Conservation (phyloP, 92 coral and sea anemone species). For the Porites evermanni region DNA sequence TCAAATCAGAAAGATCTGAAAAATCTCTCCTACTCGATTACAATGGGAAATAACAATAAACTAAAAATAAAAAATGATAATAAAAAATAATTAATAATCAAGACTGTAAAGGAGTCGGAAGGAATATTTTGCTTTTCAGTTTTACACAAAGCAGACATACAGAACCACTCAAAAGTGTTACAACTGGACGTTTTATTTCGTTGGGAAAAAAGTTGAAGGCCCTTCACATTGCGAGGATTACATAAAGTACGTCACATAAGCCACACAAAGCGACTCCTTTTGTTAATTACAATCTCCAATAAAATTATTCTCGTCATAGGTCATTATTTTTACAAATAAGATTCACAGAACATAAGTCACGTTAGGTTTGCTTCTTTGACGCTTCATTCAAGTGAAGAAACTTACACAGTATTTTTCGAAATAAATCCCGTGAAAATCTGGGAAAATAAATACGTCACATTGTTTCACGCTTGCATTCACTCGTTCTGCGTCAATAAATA, state of each 20-base stretch:
- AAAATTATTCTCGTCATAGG: background rate
- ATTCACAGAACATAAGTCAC: background rate
- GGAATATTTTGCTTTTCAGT: no score
- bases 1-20: no score
- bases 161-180: no score
- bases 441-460: background rate
- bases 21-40: no score
- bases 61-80: no score
- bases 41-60: no score
- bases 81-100: no score
- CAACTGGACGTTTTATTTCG: background rate
- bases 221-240: background rate
- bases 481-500: conserved; percentile 9
- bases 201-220: background rate
- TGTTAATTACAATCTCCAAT: background rate
- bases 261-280: background rate
- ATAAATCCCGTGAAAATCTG: background rate
- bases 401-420: background rate
- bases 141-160: no score
- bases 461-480: background rate
- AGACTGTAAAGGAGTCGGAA: no score
- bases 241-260: background rate
- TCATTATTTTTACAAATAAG: background rate
- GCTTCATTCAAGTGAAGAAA: background rate
- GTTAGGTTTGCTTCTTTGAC: background rate